Conservation (phyloP, 2,797 vertebrate genomes). For the Lepidocolaptes lacrymiger region DNA sequence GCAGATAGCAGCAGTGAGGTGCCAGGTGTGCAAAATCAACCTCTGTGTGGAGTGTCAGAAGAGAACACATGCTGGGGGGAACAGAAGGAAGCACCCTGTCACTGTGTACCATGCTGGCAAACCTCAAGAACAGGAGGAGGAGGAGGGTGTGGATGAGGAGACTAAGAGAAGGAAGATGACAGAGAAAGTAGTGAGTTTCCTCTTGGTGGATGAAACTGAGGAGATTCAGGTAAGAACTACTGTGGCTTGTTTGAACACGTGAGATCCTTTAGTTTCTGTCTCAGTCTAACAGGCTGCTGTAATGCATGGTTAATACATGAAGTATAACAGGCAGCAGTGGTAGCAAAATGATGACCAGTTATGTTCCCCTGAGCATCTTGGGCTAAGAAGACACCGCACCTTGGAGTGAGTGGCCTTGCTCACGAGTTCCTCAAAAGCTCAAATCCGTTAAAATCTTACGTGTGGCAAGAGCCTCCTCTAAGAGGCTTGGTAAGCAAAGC, state of each 20-base stretch:
- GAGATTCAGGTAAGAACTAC: constrained; percentile 89
- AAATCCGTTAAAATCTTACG: background rate
- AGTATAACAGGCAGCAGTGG: background rate
- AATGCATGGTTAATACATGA: background rate
- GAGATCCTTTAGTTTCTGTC: background rate
- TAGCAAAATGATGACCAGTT: background rate
- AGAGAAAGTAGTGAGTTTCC: constrained; percentile 91
- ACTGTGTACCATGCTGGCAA: constrained; percentile 83
- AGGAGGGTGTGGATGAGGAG: constrained; percentile 82
- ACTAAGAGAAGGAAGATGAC: constrained; percentile 85
- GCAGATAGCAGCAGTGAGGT: constrained; percentile 89
- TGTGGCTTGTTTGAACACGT: background rate
- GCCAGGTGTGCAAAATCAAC: constrained; percentile 95
- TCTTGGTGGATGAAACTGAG: constrained; percentile 95
- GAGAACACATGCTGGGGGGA: constrained; percentile 90
- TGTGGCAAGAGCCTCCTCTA: background rate
- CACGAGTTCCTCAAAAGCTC: background rate
- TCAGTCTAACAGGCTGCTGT: background rate
- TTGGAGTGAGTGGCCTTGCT: background rate
- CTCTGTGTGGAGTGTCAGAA: constrained; percentile 96
- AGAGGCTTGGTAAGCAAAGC: background rate
- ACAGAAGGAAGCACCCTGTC: constrained; percentile 92
- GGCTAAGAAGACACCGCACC: background rate
- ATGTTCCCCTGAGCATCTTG: background rate
- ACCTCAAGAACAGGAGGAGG: constrained; percentile 75